Base-by-base conservation (phyloP, 1,140 invertebrate genomes). In the Battus philenor region DNA sequence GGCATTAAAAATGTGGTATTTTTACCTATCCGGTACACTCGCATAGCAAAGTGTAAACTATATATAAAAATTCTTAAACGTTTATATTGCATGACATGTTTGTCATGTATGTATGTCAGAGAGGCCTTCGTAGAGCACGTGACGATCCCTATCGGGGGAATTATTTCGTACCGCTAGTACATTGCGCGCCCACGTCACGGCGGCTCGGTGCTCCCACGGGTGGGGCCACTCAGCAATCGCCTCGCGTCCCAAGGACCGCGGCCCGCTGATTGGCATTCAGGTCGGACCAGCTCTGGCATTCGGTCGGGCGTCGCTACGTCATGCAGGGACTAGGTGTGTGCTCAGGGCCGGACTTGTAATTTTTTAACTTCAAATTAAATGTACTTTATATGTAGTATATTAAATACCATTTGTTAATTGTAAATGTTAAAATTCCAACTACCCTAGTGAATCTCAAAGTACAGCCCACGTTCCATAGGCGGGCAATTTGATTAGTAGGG, bases 151-250 rank as follows among this genome's bases (percentile, higher is more conserved):
- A 36, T 36, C 33, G 11, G 15, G 16, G n/a, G 33, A 36, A 36
- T 36, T 36, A 36, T 36, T 36, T 36, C 33, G 33, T 36, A 17
- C 17, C 33, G 33, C 33, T 36, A 36, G 33, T 36, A 18, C 20
- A 36, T 36, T 36, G 33, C 17, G 9, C n/a, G 17, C 26, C 11
- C 4, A 29, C 26, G 26, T 29, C 26, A 29, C 9, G 26, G 2
- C 18, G 18, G 18, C 18, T 6, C 18, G 18, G 18, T 20, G 26
- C 17, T 36, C 33, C 33, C 33, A 36, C 33, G 33, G 7, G 9
- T 1, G 7, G 10, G 15, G 7, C 4, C 10, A 9, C 33, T 36
- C 20, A 10, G 17, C 9, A 36, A 2, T 4, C 33, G 17, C 15
- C 16, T 8, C 33, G 9, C 33, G 33, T 20, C 8, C 17, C 33